phyloP scores from a whole-genome alignment of 1,140 invertebrate genomes.

The Luehdorfia chinensis region DNA sequence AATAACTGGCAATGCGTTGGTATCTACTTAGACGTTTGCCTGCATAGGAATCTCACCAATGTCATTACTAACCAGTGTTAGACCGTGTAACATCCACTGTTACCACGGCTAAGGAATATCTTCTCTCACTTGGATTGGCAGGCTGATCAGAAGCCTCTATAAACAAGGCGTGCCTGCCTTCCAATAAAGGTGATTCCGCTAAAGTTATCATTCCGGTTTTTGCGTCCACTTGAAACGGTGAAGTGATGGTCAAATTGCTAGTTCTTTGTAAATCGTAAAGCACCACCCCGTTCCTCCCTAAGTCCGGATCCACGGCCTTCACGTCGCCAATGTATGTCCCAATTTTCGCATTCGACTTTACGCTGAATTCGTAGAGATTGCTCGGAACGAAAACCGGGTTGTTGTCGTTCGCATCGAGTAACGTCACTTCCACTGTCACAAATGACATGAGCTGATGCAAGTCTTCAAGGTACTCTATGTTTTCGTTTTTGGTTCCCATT shows the following conservation, averaged over 20 bases:
- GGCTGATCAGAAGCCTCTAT: slow-evolving; percentile 90
- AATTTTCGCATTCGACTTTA: slow-evolving; percentile 81
- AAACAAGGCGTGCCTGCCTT: slow-evolving; percentile 86
- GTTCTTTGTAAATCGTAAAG: slow-evolving; percentile 86
- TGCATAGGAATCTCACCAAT: too few relatives aligned
- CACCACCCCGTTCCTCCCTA: slow-evolving; percentile 88
- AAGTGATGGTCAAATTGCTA: slow-evolving; percentile 80
- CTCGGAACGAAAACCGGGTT: slow-evolving; percentile 89
- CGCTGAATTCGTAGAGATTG: slow-evolving; percentile 87
- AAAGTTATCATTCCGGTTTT: slow-evolving; percentile 85
- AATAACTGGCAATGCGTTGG: too few relatives aligned
- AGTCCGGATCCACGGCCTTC: slow-evolving; percentile 88
- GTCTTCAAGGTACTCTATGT: slow-evolving; percentile 59
- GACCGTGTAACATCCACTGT: slow-evolving; percentile 83
- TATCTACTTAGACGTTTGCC: too few relatives aligned
- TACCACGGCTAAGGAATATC: slow-evolving; percentile 89
- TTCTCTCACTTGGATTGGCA: slow-evolving; percentile 86
- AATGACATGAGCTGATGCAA: slow-evolving; percentile 77
- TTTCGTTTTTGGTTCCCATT: slow-evolving; percentile 58
- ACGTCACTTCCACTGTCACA: slow-evolving; percentile 87
- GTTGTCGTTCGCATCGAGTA: slow-evolving; percentile 92
- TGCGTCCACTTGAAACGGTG: slow-evolving; percentile 84
- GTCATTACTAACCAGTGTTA: slow-evolving; percentile 71
- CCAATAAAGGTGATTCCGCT: slow-evolving; percentile 80
- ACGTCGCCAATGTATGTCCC: slow-evolving; percentile 86